A percentile compares a stretch with the other conserved stretches of the same genome.
Conservation (phyloP, 2,113 vertebrate species). For the Triplophysa rosa region DNA sequence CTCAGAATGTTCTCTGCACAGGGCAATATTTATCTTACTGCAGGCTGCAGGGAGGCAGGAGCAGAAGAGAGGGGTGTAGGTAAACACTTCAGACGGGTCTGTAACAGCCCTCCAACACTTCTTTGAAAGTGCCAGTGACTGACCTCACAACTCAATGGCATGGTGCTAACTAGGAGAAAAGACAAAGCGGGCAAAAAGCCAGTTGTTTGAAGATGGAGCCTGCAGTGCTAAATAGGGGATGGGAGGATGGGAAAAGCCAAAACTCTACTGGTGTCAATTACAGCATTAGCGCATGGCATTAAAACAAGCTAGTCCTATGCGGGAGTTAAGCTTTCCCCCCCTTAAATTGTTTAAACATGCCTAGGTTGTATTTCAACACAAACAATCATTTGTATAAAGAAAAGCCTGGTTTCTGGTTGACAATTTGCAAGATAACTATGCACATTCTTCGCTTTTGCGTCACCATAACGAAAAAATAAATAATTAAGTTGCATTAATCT, state of each 20-base stretch:
- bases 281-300: not conserved
- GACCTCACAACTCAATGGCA: constrained; percentile 83
- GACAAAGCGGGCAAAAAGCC: constrained; percentile 84
- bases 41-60: constrained; percentile 69
- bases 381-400: too few relatives aligned
- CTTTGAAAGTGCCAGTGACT: constrained; percentile 77
- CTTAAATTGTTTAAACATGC: not conserved
- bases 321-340: not conserved
- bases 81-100: constrained; percentile 81
- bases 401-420: too few relatives aligned
- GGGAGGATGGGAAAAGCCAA: constrained; percentile 62
- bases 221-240: constrained; percentile 65
- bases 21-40: constrained; percentile 81
- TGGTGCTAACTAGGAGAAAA: constrained; percentile 75
- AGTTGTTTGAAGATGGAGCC: constrained; percentile 70
- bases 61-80: constrained; percentile 71
- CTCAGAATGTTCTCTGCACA: constrained; percentile 70
- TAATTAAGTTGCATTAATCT: too few relatives aligned
- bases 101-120: constrained; percentile 80
- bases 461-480: too few relatives aligned
- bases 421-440: too few relatives aligned
- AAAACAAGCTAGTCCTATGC: constrained; percentile 2
- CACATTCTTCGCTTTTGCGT: too few relatives aligned
- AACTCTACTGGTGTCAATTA: constrained; percentile 67
- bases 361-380: not conserved